Evolutionary conservation across 2,797 vertebrate species (phyloP).

Genomic region (Pygocentrus nattereri): DNA sequence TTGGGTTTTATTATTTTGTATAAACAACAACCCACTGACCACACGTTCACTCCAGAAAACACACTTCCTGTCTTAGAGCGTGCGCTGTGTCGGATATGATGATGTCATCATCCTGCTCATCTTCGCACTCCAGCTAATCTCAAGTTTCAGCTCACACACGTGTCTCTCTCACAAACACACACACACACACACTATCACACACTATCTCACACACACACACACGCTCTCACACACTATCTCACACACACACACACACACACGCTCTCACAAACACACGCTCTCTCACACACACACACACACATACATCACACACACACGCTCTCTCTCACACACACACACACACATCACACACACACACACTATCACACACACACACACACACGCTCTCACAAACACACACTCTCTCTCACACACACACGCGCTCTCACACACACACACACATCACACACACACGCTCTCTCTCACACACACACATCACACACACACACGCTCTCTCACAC

Average conservation of each 20-base stretch:
- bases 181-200: not conserved
- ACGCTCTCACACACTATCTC: not conserved
- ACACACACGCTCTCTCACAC: too few relatives aligned
- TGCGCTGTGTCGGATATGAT: constrained; percentile 28
- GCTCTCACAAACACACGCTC: too few relatives aligned
- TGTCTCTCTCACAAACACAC: constrained; percentile 2
- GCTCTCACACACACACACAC: too few relatives aligned
- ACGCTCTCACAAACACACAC: not conserved
- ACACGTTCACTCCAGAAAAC: not conserved
- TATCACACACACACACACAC: too few relatives aligned
- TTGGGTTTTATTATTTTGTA: too few relatives aligned
- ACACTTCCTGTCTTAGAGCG: not conserved
- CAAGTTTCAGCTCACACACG: constrained; percentile 33
- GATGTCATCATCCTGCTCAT: constrained; percentile 63
- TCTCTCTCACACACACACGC: not conserved
- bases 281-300: too few relatives aligned
- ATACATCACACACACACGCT: too few relatives aligned
- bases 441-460: not conserved
- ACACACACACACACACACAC: too few relatives aligned
- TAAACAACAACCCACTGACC: too few relatives aligned
- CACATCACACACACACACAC: too few relatives aligned
- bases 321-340: too few relatives aligned
- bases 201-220: not conserved
- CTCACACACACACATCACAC: not conserved
- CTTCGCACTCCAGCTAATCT: constrained; percentile 60